Conservation (phyloP, 2,888 invertebrate genomes). For the Stomorhina lunata region DNA sequence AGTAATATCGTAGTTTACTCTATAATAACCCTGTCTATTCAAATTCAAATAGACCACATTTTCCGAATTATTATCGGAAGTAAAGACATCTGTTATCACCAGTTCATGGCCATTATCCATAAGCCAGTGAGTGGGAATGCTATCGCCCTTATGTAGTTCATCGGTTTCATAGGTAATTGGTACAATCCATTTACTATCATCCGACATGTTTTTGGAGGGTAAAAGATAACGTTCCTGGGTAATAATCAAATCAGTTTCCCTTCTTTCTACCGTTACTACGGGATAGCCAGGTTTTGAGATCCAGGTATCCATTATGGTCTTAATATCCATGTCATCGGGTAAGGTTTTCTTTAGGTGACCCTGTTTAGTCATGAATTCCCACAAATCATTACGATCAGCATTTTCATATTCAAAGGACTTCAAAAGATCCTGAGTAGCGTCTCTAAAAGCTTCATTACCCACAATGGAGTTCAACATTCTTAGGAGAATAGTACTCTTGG, state of each 20-base stretch:
- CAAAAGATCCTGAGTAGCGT: slow-evolving; percentile 81
- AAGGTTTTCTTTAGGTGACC: slow-evolving; percentile 80
- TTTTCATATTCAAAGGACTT: slow-evolving; percentile 82
- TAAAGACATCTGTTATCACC: slow-evolving; percentile 74
- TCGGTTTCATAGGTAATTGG: slow-evolving; percentile 78
- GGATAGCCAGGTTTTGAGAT: slow-evolving; percentile 86
- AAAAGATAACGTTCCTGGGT: slow-evolving; percentile 77
- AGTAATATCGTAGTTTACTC: slow-evolving; percentile 84
- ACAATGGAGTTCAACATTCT: slow-evolving; percentile 87
- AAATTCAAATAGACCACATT: slow-evolving; percentile 79
- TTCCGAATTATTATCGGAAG: slow-evolving; percentile 70
- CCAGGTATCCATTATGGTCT: slow-evolving; percentile 86
- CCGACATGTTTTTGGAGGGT: slow-evolving; percentile 74
- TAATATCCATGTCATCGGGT: slow-evolving; percentile 80
- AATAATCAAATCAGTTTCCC: slow-evolving; percentile 75
- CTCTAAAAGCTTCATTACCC: slow-evolving; percentile 83
- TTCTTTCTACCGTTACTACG: slow-evolving; percentile 82
- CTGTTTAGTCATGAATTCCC: slow-evolving; percentile 83
- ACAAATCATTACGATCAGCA: slow-evolving; percentile 85
- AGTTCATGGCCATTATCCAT: slow-evolving; percentile 73
- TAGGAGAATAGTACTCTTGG: slow-evolving; percentile 86
- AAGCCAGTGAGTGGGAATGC: slow-evolving; percentile 78
- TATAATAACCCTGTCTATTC: slow-evolving; percentile 83
- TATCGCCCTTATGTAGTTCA: slow-evolving; percentile 73
- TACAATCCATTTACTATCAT: slow-evolving; percentile 77